A percentile compares a stretch with the other conserved stretches of the same genome.
phyloP scores from a whole-genome alignment of 2,797 vertebrate species.

The Mormyrus hasselquistii region DNA sequence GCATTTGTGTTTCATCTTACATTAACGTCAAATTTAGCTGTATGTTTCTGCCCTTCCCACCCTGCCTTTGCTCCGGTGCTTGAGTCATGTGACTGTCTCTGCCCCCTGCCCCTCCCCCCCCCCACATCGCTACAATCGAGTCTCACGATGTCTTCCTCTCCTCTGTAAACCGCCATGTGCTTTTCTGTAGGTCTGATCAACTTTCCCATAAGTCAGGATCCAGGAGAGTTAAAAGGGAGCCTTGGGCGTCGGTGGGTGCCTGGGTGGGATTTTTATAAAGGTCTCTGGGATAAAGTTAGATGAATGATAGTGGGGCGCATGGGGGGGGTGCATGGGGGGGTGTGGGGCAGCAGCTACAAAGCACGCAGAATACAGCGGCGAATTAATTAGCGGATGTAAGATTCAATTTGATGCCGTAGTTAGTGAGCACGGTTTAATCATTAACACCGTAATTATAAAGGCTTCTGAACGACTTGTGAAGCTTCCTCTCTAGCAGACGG shows the following conservation, averaged over 20 bases:
- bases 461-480: conserved; percentile 30
- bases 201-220: neutral
- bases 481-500: conserved; percentile 32
- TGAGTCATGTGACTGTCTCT: neutral
- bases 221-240: neutral
- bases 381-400: conserved; percentile 50
- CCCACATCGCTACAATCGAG: neutral
- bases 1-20: neutral
- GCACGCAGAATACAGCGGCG: conserved; percentile 30
- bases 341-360: conserved; percentile 11
- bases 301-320: neutral
- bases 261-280: conserved; percentile 19
- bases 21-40: neutral
- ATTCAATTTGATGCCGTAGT: conserved; percentile 37
- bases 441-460: conserved; percentile 45
- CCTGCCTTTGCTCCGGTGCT: neutral
- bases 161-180: neutral
- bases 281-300: conserved; percentile 29
- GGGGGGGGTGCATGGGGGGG: conserved; percentile 4
- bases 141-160: neutral
- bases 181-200: neutral
- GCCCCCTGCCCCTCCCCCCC: too few species aligned
- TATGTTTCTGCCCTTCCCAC: neutral
- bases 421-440: conserved; percentile 46
- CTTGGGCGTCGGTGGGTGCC: neutral